Conservation (phyloP, 2,113 vertebrate species). For the Alethe diademata region DNA sequence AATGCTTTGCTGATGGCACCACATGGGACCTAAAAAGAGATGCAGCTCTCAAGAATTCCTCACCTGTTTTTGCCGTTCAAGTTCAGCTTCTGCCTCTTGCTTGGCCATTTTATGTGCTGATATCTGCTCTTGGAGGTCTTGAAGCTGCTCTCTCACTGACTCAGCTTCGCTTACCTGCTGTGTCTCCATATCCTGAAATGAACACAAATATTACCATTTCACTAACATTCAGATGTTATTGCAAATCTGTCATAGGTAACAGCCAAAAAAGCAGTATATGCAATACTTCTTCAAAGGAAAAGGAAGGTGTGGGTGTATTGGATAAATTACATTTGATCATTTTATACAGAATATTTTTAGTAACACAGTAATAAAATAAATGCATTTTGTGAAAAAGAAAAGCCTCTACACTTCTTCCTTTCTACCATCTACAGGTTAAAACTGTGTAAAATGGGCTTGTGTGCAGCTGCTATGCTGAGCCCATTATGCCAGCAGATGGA, state of each 20-base stretch:
- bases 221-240: background rate
- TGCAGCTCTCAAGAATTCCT: background rate
- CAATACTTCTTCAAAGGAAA: background rate
- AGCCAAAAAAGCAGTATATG: background rate
- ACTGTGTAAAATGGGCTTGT: background rate
- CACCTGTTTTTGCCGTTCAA: constrained; percentile 93
- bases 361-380: background rate
- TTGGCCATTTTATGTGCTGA: constrained; percentile 77
- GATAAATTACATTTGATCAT: background rate
- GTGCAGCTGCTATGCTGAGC: background rate
- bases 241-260: background rate
- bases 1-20: background rate
- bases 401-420: background rate
- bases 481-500: background rate
- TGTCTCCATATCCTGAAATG: constrained; percentile 85
- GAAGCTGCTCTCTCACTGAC: constrained; percentile 85
- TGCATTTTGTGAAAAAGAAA: background rate
- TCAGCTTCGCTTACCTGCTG: constrained; percentile 90
- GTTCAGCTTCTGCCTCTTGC: constrained; percentile 88
- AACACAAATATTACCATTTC: background rate
- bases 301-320: background rate
- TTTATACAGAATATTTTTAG: background rate
- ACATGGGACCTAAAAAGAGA: background rate
- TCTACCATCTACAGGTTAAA: background rate
- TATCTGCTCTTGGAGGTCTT: constrained; percentile 87